Conservation (phyloP, 2,797 vertebrate genomes). For the Anomalospiza imberbis region DNA sequence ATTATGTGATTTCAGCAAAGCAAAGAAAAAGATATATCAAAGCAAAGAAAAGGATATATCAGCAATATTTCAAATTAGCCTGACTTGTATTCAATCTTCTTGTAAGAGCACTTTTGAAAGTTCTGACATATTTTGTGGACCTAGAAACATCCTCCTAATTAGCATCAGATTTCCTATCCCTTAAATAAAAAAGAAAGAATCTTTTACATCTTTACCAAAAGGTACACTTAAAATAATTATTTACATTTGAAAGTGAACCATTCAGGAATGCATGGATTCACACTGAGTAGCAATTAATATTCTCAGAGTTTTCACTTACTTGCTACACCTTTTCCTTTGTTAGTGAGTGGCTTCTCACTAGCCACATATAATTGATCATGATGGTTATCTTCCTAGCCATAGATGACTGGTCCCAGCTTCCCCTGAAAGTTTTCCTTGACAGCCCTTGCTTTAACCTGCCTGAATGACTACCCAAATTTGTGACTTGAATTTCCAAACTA, state of each 20-base stretch:
- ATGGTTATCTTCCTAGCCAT: background rate
- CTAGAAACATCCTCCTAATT: conserved; percentile 45
- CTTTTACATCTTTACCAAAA: background rate
- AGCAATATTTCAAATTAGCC: conserved; percentile 54
- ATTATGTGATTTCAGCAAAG: conserved; percentile 61
- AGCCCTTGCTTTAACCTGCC: background rate
- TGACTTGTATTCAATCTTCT: conserved; percentile 61
- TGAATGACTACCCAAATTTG: background rate
- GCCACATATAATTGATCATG: background rate
- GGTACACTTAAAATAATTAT: background rate
- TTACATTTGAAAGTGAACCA: background rate
- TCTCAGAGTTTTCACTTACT: background rate
- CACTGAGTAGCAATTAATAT: background rate
- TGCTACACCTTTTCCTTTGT: background rate
- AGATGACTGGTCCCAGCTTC: background rate
- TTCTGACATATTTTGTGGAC: conserved; percentile 32
- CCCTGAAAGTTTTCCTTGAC: background rate
- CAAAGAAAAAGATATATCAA: conserved; percentile 52
- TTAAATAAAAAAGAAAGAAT: background rate
- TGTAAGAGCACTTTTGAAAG: conserved; percentile 45
- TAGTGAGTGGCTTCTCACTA: background rate
- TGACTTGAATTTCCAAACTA: background rate
- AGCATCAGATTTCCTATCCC: conserved; percentile 28
- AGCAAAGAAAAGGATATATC: conserved; percentile 55
- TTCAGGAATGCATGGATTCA: background rate